Evolutionary conservation across 1,140 invertebrate genomes (phyloP), one percentile per base, ranked within the genome.

Genomic region (Drosophila paulistorum): DNA sequence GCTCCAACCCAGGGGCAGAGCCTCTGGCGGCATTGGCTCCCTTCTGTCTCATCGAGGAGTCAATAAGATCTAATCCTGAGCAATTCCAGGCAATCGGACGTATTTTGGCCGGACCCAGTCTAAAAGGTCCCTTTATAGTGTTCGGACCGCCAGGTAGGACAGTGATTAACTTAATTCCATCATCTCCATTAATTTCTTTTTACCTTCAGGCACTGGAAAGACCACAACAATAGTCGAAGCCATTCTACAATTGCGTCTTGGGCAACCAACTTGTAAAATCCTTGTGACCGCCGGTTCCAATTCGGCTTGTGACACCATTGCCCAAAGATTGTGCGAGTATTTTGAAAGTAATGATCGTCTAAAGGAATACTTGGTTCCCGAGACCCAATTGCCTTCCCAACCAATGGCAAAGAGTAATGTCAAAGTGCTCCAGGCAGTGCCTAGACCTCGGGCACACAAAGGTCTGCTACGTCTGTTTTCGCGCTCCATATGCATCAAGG

Each of bases 261-360:
- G 35, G 54, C 86, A 68, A 79, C 92, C 93, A 4, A 82, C 90
- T 41, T 93, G 92, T 60, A 91, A 93, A 67, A 93, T 97, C 63
- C 92, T 97, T 42, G 93, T 96, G n/a, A 95, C 95, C 69, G 94
- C 96, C 26, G 95, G 95, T 45, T 96, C 96, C 2, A 97, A 97
- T 92, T 94, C 95, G 69, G 96, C 96, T 62, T 95, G 95, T 20
- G 96, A 97, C 93, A 93, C 96, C 17, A 93, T 96, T 55, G 93
- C 94, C 2, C 79, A 93, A 64, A 91, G 93, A 87, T 90, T 96
- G 81, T 83, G 94, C 77, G 57, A 92, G 81, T 71, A 91, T 79
- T 77, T 93, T 89, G 67, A 89, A 62, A 51, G 70, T 72, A 71
- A 92, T 82, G 17, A 5, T 3, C 67, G 59, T 7, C 41, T 87